These are phyloP conservation scores for Girardinichthys multiradiatus DNA, from an alignment of 2,113 vertebrate species.

Conservation along the genomic window DNA sequence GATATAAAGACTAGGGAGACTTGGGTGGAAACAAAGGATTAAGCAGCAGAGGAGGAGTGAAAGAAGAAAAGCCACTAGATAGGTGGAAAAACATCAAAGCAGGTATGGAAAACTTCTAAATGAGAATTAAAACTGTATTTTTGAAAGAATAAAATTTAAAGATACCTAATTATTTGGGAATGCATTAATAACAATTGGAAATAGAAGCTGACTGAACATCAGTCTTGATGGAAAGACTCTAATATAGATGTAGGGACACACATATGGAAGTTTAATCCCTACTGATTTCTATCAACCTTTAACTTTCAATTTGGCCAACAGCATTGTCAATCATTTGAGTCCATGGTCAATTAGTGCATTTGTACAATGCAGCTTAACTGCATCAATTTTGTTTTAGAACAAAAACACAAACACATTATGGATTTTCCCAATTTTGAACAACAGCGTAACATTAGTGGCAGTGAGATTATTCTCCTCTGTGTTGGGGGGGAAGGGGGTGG, in stretches of 20 bases:
- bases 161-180: not conserved
- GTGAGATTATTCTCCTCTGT: slow-evolving; percentile 17
- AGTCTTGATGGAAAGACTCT: not conserved
- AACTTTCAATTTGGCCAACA: slow-evolving; percentile 7
- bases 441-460: slow-evolving; percentile 19
- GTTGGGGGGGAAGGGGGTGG: not conserved
- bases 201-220: not conserved
- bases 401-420: not conserved
- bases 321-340: slow-evolving; percentile 6
- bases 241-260: too few species aligned
- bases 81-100: not conserved
- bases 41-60: slow-evolving; percentile 43
- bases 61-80: slow-evolving; percentile 12
- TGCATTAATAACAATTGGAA: not conserved
- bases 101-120: slow-evolving; percentile 54
- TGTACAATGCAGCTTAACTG: slow-evolving; percentile 1
- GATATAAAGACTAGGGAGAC: slow-evolving; percentile 8
- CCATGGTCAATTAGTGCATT: slow-evolving; percentile 16
- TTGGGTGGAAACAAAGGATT: slow-evolving; percentile 54
- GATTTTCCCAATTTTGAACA: slow-evolving; percentile 17
- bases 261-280: not conserved
- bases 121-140: not conserved
- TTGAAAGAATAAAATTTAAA: not conserved
- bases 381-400: slow-evolving; percentile 7
- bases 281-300: not conserved